phyloP scores from a whole-genome alignment of 2,113 vertebrate species.

The Austrofundulus limnaeus region DNA sequence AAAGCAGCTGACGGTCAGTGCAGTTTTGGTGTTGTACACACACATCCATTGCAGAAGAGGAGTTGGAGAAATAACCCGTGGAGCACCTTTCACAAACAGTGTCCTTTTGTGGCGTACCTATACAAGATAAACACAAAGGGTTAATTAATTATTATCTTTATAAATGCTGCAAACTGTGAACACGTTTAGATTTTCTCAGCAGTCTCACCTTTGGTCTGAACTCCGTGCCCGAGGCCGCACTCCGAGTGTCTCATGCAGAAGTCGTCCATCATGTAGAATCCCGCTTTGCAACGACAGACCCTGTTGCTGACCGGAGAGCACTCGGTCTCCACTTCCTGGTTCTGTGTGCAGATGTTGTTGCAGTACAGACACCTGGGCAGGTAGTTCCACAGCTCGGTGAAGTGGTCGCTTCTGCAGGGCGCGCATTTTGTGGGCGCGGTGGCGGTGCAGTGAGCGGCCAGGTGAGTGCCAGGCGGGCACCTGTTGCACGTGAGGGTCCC shows the following conservation, averaged over 20 bases:
- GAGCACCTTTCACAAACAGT: constrained; percentile 70
- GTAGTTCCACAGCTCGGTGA: constrained; percentile 76
- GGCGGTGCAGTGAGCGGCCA: constrained; percentile 57
- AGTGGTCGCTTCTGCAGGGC: constrained; percentile 50
- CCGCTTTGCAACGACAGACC: constrained; percentile 73
- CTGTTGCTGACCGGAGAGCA: constrained; percentile 61
- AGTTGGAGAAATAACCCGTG: constrained; percentile 64
- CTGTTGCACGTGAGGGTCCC: constrained; percentile 46
- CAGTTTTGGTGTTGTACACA: constrained; percentile 70
- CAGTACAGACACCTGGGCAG: constrained; percentile 76
- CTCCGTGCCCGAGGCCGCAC: constrained; percentile 62
- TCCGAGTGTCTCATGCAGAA: constrained; percentile 62
- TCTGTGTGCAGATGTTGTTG: constrained; percentile 57
- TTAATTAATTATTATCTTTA: too few species aligned
- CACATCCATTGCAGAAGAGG: constrained; percentile 39
- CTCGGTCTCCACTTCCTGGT: constrained; percentile 63
- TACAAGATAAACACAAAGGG: background rate
- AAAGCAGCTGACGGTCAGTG: background rate
- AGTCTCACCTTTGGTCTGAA: constrained; percentile 48
- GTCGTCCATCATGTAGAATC: constrained; percentile 53
- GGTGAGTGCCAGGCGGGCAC: constrained; percentile 65
- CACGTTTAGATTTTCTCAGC: too few species aligned
- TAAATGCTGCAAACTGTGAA: too few species aligned
- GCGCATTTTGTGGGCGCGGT: constrained; percentile 53
- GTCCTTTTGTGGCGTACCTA: constrained; percentile 62